Base-by-base conservation (phyloP, 30 jellyfish, hydroid and myxozoan genomes). In the Nemopilema nomurai region DNA sequence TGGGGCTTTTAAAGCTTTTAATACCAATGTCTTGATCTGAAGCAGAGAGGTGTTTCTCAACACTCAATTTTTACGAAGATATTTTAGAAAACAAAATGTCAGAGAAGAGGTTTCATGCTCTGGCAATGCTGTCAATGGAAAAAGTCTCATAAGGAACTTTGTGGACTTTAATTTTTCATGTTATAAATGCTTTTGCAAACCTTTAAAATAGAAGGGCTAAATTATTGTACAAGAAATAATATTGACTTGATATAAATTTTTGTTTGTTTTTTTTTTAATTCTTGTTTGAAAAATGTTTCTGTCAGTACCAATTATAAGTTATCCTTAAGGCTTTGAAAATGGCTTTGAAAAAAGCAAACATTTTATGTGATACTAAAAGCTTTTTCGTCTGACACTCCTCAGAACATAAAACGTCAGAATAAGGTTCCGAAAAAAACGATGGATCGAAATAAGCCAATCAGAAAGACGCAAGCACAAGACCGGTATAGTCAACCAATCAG, bases 31-130 rank as follows among this genome's bases (percentile, higher is more conserved):
- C 87, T n/a, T 76, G 77, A 49, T 76, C 70, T 66, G 87, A 51
- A 28, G 77, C 62, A 20, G 82, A 77, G 31, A 51, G 87, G 27
- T 50, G 74, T 29, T 77, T 80, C 49, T 80, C 90, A 18, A 77
- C 80, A 9, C 29, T 77, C 20, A 77, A 77, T 51, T 19, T 82
- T 31, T 57, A 51, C 16, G 57, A 77, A 77, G 30, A 57, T 8
- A 51, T 52, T 24, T 51, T 77, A 57, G 24, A 49, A 77, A 77
- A 77, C 41, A 29, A 70, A 25, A 80, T 80, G 90, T 18, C 49
- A 30, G 90, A 81, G 0, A 86, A 81, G 28, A 67, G 85, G 84
- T 76, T 69, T 26, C 33, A 69, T 81, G 90, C 90, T 49, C 76
- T 81, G 53, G 90, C 86, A 32, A 68, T 81, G 85, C 33, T 81